Conservation (phyloP, 2,888 invertebrate species). For the Isoperla grammatica region DNA sequence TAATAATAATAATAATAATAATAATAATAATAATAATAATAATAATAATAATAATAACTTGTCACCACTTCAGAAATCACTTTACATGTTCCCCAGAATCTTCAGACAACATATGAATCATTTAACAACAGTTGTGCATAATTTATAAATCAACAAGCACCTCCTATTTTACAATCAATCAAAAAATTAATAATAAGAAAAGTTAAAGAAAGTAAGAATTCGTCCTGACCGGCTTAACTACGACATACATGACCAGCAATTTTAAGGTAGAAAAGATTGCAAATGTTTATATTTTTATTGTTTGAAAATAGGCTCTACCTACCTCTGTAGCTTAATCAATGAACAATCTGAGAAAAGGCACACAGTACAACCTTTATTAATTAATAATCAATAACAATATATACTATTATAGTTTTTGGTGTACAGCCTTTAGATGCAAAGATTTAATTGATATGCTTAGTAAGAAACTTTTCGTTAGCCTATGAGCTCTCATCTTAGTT, state of each 20-base stretch:
- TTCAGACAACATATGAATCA: no score
- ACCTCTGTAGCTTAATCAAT: constrained; percentile 7
- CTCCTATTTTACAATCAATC: background rate
- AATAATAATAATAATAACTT: no score
- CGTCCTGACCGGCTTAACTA: background rate
- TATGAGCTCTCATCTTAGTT: no score
- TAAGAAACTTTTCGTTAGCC: no score
- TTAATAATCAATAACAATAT: constrained; percentile 6
- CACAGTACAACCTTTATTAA: constrained; percentile 11
- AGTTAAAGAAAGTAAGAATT: no score
- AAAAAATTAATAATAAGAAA: no score
- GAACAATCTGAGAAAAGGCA: constrained; percentile 13
- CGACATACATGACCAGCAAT: background rate
- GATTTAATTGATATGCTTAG: constrained; percentile 17
- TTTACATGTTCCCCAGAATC: background rate
- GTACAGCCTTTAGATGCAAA: constrained; percentile 16
- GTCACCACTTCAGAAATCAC: background rate
- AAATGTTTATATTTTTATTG: constrained; percentile 15
- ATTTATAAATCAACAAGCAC: background rate
- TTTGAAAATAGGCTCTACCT: constrained; percentile 24
- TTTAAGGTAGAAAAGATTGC: constrained; percentile 23
- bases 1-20: no score
- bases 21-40: no score
- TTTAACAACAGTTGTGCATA: no score
- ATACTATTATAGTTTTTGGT: constrained; percentile 11